Percentiles rank a stretch among this genome's conserved stretches.
Evolutionary conservation across 2,888 invertebrate genomes (phyloP).

Genomic region (Erebia ligea): DNA sequence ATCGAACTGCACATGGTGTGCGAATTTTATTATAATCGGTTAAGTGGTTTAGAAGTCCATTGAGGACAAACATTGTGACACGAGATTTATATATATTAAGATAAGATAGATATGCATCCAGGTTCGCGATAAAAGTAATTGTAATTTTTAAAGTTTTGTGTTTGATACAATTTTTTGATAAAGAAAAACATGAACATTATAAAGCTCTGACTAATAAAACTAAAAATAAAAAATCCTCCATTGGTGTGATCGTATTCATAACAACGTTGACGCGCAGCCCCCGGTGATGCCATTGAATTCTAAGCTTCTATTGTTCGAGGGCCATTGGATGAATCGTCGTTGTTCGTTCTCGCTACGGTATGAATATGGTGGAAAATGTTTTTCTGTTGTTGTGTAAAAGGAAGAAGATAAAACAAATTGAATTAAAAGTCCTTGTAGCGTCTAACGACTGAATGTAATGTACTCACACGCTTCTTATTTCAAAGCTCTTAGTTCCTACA

Average conservation of each 20-base stretch:
- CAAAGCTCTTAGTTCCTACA: background rate
- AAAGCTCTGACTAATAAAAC: background rate
- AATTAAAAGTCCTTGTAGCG: background rate
- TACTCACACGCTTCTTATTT: background rate
- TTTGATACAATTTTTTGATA: background rate
- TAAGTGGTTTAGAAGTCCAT: too few species aligned
- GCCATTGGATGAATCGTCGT: slow-evolving; percentile 23
- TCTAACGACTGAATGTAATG: background rate
- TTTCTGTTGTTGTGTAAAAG: slow-evolving; percentile 3
- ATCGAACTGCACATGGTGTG: too few species aligned
- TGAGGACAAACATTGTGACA: too few species aligned
- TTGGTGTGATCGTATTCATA: background rate
- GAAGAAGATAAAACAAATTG: background rate
- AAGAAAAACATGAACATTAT: background rate
- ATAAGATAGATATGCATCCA: too few species aligned
- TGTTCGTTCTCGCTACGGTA: slow-evolving; percentile 15
- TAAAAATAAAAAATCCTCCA: slow-evolving; percentile 5
- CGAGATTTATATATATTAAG: too few species aligned
- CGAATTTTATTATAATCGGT: too few species aligned
- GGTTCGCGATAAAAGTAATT: too few species aligned
- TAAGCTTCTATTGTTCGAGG: slow-evolving; percentile 28
- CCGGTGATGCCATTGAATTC: slow-evolving; percentile 27
- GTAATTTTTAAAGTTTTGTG: too few species aligned
- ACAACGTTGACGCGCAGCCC: slow-evolving; percentile 11
- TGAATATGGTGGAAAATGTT: background rate